Evolutionary conservation across 2,113 vertebrate species (phyloP).

Genomic region (Penelope pileata): DNA sequence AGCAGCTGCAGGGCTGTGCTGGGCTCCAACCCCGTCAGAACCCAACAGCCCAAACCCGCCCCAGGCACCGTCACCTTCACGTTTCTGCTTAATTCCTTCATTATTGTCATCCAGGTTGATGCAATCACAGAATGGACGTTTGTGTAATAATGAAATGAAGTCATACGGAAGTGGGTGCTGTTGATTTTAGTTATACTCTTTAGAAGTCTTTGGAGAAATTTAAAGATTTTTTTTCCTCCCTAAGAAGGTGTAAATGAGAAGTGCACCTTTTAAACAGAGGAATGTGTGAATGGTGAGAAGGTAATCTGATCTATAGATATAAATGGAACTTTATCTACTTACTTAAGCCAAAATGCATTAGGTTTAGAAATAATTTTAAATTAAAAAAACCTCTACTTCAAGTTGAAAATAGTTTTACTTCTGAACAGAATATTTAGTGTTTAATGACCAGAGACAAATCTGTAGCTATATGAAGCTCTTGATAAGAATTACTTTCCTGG

Average conservation of each 20-base stretch:
- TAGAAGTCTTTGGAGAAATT: slow-evolving; percentile 16
- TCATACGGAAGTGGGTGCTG: background rate
- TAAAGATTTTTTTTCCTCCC: background rate
- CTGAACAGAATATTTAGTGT: background rate
- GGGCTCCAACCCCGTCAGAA: background rate
- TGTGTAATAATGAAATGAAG: background rate
- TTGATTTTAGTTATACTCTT: background rate
- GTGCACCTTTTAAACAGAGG: background rate
- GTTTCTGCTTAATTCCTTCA: background rate
- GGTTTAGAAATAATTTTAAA: slow-evolving; percentile 2
- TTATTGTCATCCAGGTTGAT: background rate
- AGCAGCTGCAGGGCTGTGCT: background rate
- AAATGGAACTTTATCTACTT: background rate
- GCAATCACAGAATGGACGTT: background rate
- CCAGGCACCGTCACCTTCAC: background rate
- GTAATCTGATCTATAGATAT: background rate
- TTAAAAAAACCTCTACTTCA: background rate
- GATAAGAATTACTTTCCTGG: background rate
- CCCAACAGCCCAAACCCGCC: background rate
- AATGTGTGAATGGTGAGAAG: background rate
- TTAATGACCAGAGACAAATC: background rate
- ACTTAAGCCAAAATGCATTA: background rate
- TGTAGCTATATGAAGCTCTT: background rate
- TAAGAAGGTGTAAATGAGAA: slow-evolving; percentile 3
- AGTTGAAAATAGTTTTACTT: slow-evolving; percentile 2